Evolutionary conservation across 2,113 vertebrate species (phyloP).

Genomic region (Ahaetulla prasina): DNA sequence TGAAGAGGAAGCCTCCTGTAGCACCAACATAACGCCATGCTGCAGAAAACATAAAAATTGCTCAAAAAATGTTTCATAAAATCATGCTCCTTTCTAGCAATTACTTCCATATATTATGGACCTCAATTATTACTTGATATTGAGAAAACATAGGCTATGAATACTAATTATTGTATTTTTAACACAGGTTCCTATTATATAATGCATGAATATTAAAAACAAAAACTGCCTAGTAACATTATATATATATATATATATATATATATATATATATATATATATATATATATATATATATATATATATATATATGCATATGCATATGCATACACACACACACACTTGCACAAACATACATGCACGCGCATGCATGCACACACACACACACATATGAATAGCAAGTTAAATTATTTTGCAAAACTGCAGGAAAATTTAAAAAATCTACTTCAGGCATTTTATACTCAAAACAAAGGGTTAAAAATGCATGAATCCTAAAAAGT

Average conservation of each 20-base stretch:
- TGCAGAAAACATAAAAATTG: conserved; percentile 62
- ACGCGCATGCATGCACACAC: too few relatives aligned
- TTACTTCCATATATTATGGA: neutral
- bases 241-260: too few relatives aligned
- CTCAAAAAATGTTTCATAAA: neutral
- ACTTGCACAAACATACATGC: too few relatives aligned
- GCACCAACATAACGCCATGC: conserved; percentile 92
- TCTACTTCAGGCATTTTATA: conserved; percentile 33
- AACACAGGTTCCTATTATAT: neutral
- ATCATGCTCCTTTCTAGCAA: neutral
- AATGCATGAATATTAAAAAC: neutral
- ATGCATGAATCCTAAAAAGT: neutral
- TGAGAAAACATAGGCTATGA: neutral
- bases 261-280: too few relatives aligned
- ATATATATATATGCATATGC: too few relatives aligned
- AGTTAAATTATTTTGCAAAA: conserved; percentile 8
- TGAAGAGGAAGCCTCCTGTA: conserved; percentile 80
- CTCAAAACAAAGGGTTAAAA: conserved; percentile 26
- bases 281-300: too few relatives aligned
- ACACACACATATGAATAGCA: neutral
- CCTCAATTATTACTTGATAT: neutral
- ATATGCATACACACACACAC: too few relatives aligned
- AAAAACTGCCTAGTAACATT: neutral
- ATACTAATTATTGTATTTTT: neutral
- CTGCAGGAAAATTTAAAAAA: neutral